These are phyloP conservation scores for Carterocephalus palaemon DNA, from an alignment of 2,888 invertebrate genomes.

Conservation along the genomic window DNA sequence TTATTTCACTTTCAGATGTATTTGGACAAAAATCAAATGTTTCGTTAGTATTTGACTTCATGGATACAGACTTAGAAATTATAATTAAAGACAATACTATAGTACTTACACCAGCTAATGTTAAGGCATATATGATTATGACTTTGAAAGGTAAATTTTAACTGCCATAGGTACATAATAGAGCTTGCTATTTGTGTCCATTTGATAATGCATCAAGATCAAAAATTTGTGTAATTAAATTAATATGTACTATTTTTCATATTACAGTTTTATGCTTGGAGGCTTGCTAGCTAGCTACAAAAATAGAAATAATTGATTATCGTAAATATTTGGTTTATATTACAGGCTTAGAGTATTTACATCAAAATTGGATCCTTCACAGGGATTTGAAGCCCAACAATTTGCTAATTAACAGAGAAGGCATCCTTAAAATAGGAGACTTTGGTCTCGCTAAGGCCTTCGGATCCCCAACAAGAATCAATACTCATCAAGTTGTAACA, in stretches of 20 bases:
- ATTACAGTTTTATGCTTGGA: background rate
- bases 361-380: slow-evolving; percentile 97
- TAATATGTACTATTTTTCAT: slow-evolving; percentile 1
- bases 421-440: slow-evolving; percentile 98
- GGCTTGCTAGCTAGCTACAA: background rate
- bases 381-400: slow-evolving; percentile 99
- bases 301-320: background rate
- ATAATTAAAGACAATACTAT: slow-evolving; percentile 93
- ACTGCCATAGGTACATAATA: too few relatives aligned
- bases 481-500: slow-evolving; percentile 99
- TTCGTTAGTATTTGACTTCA: slow-evolving; percentile 98
- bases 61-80: slow-evolving; percentile 99
- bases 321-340: background rate
- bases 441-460: slow-evolving; percentile 99
- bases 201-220: too few relatives aligned
- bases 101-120: slow-evolving; percentile 93
- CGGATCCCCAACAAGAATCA: slow-evolving; percentile 96
- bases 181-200: too few relatives aligned
- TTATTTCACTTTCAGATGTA: slow-evolving; percentile 84
- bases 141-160: slow-evolving; percentile 85
- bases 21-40: slow-evolving; percentile 99
- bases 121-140: slow-evolving; percentile 97
- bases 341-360: slow-evolving; percentile 93
- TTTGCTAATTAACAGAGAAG: slow-evolving; percentile 93
- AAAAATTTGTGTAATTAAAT: too few relatives aligned